Evolutionary conservation across 2,888 invertebrate species (phyloP).

Genomic region (Dynastes hyllus): DNA sequence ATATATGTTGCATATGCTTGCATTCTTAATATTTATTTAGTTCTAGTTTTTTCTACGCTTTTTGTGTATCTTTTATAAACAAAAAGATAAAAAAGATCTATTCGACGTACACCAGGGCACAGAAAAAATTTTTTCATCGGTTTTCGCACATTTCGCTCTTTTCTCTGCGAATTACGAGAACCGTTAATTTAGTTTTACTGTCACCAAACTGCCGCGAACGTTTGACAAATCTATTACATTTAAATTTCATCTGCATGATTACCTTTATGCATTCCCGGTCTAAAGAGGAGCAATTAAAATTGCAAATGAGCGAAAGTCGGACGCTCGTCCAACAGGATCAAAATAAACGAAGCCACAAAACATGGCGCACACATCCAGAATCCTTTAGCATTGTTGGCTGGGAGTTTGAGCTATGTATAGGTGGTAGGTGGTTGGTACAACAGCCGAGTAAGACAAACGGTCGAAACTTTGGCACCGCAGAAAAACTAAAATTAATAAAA

Average conservation of each 20-base stretch:
- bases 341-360: constrained; percentile 28
- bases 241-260: constrained; percentile 25
- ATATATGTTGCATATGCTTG: too few relatives aligned
- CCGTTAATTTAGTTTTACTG: constrained; percentile 1
- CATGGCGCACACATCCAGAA: not conserved
- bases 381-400: not conserved
- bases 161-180: not conserved
- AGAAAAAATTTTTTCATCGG: not conserved
- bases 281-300: constrained; percentile 33
- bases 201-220: constrained; percentile 13
- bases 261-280: constrained; percentile 25
- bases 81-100: too few relatives aligned
- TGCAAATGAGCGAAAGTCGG: constrained; percentile 31
- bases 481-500: constrained; percentile 47
- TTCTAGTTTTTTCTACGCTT: too few relatives aligned
- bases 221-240: constrained; percentile 15
- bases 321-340: not conserved
- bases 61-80: too few relatives aligned
- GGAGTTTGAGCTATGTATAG: not conserved
- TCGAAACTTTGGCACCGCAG: constrained; percentile 23
- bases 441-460: constrained; percentile 20
- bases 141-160: not conserved
- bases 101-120: too few relatives aligned
- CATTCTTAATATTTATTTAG: too few relatives aligned
- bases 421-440: not conserved